These are phyloP conservation scores for Lymantria monacha DNA, from an alignment of 2,888 invertebrate species.

Conservation along the genomic window DNA sequence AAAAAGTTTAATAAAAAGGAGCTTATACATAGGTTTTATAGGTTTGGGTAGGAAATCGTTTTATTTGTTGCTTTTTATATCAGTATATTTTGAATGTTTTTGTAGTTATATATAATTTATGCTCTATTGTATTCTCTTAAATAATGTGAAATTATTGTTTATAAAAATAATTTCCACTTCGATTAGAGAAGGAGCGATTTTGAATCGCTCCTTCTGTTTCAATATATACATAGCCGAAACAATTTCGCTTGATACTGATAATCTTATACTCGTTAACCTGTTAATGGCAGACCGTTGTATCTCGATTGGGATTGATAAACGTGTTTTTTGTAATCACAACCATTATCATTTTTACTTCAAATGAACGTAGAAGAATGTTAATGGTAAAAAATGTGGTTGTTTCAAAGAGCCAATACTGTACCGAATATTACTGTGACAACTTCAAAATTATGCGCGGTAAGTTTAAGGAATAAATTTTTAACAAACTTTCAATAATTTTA, in stretches of 20 bases:
- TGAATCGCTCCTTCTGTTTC: slow-evolving; percentile 9
- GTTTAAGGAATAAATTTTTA: slow-evolving; percentile 10
- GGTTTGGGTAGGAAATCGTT: too few species aligned
- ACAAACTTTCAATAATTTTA: too few species aligned
- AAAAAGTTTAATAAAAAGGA: too few species aligned
- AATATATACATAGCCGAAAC: slow-evolving; percentile 9
- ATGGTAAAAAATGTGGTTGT: slow-evolving; percentile 54
- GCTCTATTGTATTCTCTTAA: too few species aligned
- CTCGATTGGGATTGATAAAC: slow-evolving; percentile 45
- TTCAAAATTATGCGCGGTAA: slow-evolving; percentile 44
- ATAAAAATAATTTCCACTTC: slow-evolving; percentile 1
- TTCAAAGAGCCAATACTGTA: slow-evolving; percentile 55
- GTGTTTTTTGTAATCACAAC: slow-evolving; percentile 15
- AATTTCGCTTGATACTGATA: slow-evolving; percentile 28
- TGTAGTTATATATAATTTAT: too few species aligned
- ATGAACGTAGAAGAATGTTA: slow-evolving; percentile 15
- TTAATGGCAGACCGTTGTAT: slow-evolving; percentile 58
- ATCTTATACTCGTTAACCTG: slow-evolving; percentile 40
- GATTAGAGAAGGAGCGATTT: too few species aligned
- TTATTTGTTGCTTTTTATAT: too few species aligned
- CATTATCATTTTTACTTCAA: slow-evolving; percentile 17
- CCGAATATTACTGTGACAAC: slow-evolving; percentile 46
- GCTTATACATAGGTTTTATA: too few species aligned
- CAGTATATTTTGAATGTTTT: too few species aligned
- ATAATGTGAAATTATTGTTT: neutral